Conservation (phyloP, 2,888 invertebrate species). For the Creontiades dilutus region DNA sequence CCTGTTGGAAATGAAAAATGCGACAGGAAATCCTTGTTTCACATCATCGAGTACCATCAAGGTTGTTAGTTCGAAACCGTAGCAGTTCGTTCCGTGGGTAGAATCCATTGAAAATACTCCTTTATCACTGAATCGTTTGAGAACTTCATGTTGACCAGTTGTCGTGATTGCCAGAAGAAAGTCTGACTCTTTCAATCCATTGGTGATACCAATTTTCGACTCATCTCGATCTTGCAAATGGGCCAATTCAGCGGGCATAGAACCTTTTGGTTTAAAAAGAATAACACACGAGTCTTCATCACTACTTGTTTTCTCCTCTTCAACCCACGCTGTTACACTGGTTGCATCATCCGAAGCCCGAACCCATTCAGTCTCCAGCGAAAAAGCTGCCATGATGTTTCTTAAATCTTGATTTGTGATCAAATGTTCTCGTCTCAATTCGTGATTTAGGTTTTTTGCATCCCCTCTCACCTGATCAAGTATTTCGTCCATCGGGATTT, state of each 20-base stretch:
- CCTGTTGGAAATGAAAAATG: too few relatives aligned
- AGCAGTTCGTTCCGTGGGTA: slow-evolving; percentile 75
- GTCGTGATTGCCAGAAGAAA: slow-evolving; percentile 76
- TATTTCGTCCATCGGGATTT: slow-evolving; percentile 52
- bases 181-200: slow-evolving; percentile 74
- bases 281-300: too few relatives aligned
- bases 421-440: background rate
- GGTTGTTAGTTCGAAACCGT: slow-evolving; percentile 75
- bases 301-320: background rate
- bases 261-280: slow-evolving; percentile 71
- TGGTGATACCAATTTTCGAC: too few relatives aligned
- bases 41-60: too few relatives aligned
- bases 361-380: slow-evolving; percentile 3
- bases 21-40: too few relatives aligned
- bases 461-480: background rate
- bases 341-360: slow-evolving; percentile 41
- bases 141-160: slow-evolving; percentile 74
- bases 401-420: slow-evolving; percentile 45
- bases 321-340: slow-evolving; percentile 50
- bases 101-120: slow-evolving; percentile 76
- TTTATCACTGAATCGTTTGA: slow-evolving; percentile 74
- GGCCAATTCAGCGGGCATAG: slow-evolving; percentile 65
- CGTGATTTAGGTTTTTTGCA: background rate
- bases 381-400: slow-evolving; percentile 30
- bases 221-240: too few relatives aligned